Evolutionary conservation across 1,140 invertebrate genomes (phyloP).

Genomic region (Cheumatopsyche charites): DNA sequence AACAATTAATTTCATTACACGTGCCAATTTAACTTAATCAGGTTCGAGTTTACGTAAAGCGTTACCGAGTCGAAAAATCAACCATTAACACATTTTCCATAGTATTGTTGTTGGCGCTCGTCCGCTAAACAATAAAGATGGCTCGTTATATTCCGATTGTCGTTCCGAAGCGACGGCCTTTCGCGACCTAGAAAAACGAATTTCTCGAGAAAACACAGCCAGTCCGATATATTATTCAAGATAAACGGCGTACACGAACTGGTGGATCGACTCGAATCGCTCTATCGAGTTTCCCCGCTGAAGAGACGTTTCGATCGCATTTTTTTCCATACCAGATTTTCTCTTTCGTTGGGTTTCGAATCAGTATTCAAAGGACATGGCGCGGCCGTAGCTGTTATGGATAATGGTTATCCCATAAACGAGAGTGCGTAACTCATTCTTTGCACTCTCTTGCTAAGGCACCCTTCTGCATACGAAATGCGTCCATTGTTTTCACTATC

Average conservation of each 20-base stretch:
- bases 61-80: background rate
- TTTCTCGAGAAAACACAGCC: constrained; percentile 18
- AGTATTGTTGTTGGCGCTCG: background rate
- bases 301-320: too few relatives aligned
- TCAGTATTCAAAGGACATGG: constrained; percentile 17
- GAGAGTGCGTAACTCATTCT: constrained; percentile 13
- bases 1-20: too few relatives aligned
- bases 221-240: background rate
- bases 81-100: constrained; percentile 24
- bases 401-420: constrained; percentile 4
- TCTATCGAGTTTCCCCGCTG: background rate
- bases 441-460: background rate
- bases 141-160: constrained; percentile 24
- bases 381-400: constrained; percentile 2
- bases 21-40: too few relatives aligned
- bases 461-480: constrained; percentile 7
- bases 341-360: background rate
- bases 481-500: constrained; percentile 12
- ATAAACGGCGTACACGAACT: background rate
- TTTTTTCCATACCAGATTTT: too few relatives aligned
- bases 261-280: background rate
- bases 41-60: background rate
- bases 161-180: constrained; percentile 18
- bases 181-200: constrained; percentile 25
- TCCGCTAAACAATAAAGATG: constrained; percentile 17